Evolutionary conservation across 2,113 vertebrate genomes (phyloP).

Genomic region (Periophthalmus modestus): DNA sequence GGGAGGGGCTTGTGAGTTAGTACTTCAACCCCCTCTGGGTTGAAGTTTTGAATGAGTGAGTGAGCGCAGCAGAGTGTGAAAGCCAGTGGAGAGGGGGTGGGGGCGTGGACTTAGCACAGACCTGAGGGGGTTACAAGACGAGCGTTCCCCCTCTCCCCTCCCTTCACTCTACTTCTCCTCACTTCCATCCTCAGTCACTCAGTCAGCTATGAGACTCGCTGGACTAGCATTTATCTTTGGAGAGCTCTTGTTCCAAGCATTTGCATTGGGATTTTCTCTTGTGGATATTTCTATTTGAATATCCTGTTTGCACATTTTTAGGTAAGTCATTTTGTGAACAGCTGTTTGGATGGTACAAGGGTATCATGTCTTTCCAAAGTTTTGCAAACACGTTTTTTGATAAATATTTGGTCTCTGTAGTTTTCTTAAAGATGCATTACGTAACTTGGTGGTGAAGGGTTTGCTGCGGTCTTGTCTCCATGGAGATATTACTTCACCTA

Average conservation of each 20-base stretch:
- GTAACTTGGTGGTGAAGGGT: no score
- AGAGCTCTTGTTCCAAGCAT: conserved; percentile 21
- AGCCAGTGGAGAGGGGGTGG: conserved; percentile 44
- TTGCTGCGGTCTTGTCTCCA: no score
- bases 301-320: conserved; percentile 13
- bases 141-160: conserved; percentile 46
- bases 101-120: conserved; percentile 47
- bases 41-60: conserved; percentile 45
- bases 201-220: conserved; percentile 55
- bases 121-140: conserved; percentile 23
- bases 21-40: conserved; percentile 16
- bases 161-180: conserved; percentile 5
- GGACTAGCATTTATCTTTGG: conserved; percentile 38
- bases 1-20: conserved; percentile 55
- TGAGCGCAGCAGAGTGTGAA: conserved; percentile 30
- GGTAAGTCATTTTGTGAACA: conserved; percentile 46
- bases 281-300: background rate
- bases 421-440: no score
- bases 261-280: conserved; percentile 24
- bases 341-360: background rate
- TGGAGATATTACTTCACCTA: no score
- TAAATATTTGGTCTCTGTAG: no score
- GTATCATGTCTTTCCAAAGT: conserved; percentile 36
- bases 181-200: conserved; percentile 65
- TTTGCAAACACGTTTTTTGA: conserved; percentile 9